phyloP scores from a whole-genome alignment of 2,888 invertebrate genomes.

The Caenorhabditis sp. region DNA sequence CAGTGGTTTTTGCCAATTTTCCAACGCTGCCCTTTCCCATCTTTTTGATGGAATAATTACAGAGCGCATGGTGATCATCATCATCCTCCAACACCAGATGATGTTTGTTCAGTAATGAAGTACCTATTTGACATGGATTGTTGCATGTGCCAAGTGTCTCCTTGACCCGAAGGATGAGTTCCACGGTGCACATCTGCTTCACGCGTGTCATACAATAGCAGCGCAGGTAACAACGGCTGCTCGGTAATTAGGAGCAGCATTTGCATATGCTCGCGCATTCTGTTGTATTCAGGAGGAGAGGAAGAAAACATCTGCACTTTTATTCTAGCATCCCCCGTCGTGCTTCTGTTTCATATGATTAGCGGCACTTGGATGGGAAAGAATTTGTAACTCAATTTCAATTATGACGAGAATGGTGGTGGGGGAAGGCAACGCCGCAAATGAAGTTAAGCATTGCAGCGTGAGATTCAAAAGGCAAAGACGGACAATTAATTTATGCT shows the following conservation, averaged over 20 bases:
- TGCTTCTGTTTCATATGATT: constrained; percentile 41
- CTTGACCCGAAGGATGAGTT: constrained; percentile 45
- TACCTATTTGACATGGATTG: constrained; percentile 61
- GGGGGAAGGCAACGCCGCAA: constrained; percentile 44
- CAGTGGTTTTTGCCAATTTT: constrained; percentile 32
- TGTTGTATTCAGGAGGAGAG: constrained; percentile 11
- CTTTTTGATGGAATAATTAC: constrained; percentile 62
- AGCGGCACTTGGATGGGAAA: constrained; percentile 29
- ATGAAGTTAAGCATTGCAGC: constrained; percentile 58
- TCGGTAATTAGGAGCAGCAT: constrained; percentile 65
- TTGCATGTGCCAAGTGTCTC: constrained; percentile 63
- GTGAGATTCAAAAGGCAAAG: constrained; percentile 48
- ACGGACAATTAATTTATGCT: constrained; percentile 15
- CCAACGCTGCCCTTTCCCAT: neutral
- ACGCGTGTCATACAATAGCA: constrained; percentile 62
- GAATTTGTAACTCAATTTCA: constrained; percentile 54
- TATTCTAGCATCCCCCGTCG: constrained; percentile 4
- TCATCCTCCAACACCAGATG: constrained; percentile 58
- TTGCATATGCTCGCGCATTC: constrained; percentile 56
- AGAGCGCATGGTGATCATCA: constrained; percentile 45
- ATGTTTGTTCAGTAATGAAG: constrained; percentile 66
- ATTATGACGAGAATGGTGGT: constrained; percentile 44
- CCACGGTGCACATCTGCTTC: constrained; percentile 58
- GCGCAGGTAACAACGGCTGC: constrained; percentile 64
- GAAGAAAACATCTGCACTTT: constrained; percentile 53